Base-by-base conservation (phyloP, 2,113 vertebrate genomes). In the Acrocephalus arundinaceus region DNA sequence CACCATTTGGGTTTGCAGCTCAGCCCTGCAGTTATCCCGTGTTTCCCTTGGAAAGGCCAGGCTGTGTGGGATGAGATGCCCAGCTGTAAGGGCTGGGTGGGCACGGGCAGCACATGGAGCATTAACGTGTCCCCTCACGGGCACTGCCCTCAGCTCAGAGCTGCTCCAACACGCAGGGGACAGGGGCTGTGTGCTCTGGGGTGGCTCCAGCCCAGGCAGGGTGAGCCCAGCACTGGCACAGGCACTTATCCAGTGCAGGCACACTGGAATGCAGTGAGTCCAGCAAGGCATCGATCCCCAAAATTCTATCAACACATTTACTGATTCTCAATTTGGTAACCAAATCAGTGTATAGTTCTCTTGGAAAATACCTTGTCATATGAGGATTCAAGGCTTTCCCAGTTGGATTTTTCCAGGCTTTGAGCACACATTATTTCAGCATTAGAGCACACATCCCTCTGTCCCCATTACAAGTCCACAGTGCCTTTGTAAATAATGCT, bases 241-340 rank as follows among this genome's bases (percentile, higher is more conserved):
- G 39, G 21, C 54, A 3, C 2, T n/a, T 3, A 21, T 48, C n/a
- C 52, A 18, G 14, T 3, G 13, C 28, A 10, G 41, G 58, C 61
- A 13, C 55, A 0, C 0, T 2, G 49, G 11, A 43, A 19, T 3
- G 0, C 71, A 55, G 13, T 0, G 18, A 49, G 37, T 31, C 55
- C 63, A 33, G 67, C 31, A 7, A 55, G 24, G 23, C 6, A 2
- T 25, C 51, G 4, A 1, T 16, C 13, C 9, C 1, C 65, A n/a
- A 16, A 41, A 0, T n/a, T 18, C 43, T 23, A 1, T 18, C 7
- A 46, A 7, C 15, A 4, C 6, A 0, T 28, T 25, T n/a, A 33
- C 30, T 3, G 13, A 13, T 15, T 31, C 51, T 63, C 41, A 7
- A 0, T 71, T 67, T 11, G 55, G 45, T 20, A 45, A 48, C 57